A percentile compares a stretch with the other conserved stretches of the same genome.
These are phyloP conservation scores for Pachycephus smyrnensis DNA, from an alignment of 2,888 invertebrate genomes.

Conservation along the genomic window DNA sequence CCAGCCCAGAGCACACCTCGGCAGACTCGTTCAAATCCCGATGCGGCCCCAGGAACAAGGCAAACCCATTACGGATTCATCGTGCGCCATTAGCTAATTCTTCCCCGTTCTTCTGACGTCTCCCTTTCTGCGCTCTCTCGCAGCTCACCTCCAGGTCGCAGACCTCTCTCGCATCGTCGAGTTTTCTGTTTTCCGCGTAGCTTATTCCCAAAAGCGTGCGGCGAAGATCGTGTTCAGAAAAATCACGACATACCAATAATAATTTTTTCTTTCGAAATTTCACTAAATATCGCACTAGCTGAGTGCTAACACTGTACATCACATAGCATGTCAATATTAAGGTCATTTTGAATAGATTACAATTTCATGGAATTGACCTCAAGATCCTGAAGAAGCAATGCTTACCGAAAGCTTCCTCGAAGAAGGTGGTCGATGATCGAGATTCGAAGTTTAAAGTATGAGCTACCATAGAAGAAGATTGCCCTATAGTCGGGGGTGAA, in stretches of 20 bases:
- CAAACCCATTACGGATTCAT: slow-evolving; percentile 67
- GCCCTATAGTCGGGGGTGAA: slow-evolving; percentile 41
- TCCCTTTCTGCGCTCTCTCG: slow-evolving; percentile 50
- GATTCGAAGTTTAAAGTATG: background rate
- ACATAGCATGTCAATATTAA: background rate
- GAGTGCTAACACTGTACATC: background rate
- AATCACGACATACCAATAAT: no score
- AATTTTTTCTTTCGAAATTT: no score
- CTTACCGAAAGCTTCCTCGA: background rate
- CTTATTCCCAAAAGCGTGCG: no score
- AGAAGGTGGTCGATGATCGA: background rate
- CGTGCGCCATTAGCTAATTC: slow-evolving; percentile 66
- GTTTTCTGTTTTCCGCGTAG: no score
- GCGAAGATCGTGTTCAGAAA: no score
- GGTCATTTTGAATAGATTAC: background rate
- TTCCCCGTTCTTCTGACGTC: slow-evolving; percentile 53
- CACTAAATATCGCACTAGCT: background rate
- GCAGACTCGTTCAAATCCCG: slow-evolving; percentile 53
- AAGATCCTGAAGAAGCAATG: background rate
- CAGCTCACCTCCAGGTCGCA: slow-evolving; percentile 5
- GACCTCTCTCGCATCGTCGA: background rate
- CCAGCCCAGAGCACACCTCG: background rate
- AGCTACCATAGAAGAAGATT: slow-evolving; percentile 54
- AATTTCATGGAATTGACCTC: background rate
- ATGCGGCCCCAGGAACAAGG: slow-evolving; percentile 59